Base-by-base conservation (phyloP, 2,113 vertebrate species). In the Emberiza fucata region DNA sequence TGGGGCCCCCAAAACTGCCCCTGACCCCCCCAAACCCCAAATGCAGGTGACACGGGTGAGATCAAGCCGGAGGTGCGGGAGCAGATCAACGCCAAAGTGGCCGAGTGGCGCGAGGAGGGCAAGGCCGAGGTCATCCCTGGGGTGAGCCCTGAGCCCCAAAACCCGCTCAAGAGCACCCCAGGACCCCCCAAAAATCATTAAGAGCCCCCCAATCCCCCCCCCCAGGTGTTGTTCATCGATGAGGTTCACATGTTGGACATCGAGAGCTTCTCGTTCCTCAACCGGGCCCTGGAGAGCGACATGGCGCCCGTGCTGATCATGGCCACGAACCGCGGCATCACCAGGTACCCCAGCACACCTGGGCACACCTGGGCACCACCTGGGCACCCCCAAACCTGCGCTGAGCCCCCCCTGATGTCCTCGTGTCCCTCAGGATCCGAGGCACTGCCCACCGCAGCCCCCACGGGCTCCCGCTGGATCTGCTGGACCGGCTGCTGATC, bases 181-280 rank as follows among this genome's bases (percentile, higher is more conserved):
- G 5, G 20, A 27, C 7, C 7, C 10, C 35, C 51, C 51, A 44
- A 22, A 59, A 21, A 4, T 44, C 48, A 23, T 9, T 39, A 29
- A 20, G 7, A 15, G 7, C 29, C 14, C 23, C 24, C 31, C 31
- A 16, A 39, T 27, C 2, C 13, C 22, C 17, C 21, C 39, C 24
- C 9, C 10, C 45, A 79, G 84, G 84, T 79, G 47, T 10, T 79
- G 56, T 87, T 87, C 75, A 87, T 87, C 8, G 84, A 87, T 1
- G 85, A 87, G 75, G 85, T 87, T 79, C 85, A 87, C 85, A 87
- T 87, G 85, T 5, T 87, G 75, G 85, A 87, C 57, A 87, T 87
- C 16, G 85, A 87, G 75, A 71, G 85, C 29, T 88, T 88, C 76
- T 88, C 86, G 0, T 88, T 88, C 76, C 86, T 88, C 31, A 88